These are phyloP conservation scores for Dicycla oo DNA, from an alignment of 2,888 invertebrate species.

Conservation along the genomic window DNA sequence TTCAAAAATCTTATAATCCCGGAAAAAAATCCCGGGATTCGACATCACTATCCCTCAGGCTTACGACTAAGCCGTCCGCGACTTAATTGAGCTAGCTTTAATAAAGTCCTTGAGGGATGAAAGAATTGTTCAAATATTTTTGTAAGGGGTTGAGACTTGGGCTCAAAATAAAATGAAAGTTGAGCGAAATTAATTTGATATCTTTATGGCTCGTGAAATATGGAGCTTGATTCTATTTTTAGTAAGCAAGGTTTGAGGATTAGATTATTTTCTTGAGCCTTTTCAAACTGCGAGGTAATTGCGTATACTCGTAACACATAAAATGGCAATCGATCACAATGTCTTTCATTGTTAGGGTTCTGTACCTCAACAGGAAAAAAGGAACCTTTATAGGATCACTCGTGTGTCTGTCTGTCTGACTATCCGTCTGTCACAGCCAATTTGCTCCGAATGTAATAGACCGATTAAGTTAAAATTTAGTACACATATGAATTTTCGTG, in stretches of 20 bases:
- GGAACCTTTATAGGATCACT: no score
- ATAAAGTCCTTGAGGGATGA: slow-evolving; percentile 64
- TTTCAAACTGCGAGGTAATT: no score
- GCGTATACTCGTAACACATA: no score
- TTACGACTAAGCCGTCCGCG: slow-evolving; percentile 65
- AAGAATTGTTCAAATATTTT: slow-evolving; percentile 64
- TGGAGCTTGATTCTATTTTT: slow-evolving; percentile 30
- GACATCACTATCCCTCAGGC: slow-evolving; percentile 61
- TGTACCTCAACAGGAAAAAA: no score
- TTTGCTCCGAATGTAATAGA: no score
- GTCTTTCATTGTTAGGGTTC: not conserved
- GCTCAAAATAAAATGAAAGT: slow-evolving; percentile 44
- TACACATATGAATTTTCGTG: no score
- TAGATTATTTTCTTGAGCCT: not conserved
- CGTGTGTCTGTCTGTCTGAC: no score
- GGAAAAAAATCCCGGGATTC: slow-evolving; percentile 51
- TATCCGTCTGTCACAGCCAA: no score
- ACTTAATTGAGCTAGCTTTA: slow-evolving; percentile 71
- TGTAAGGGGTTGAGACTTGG: slow-evolving; percentile 46
- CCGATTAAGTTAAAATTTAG: no score
- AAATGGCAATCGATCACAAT: not conserved
- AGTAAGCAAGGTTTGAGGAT: not conserved
- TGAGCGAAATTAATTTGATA: slow-evolving; percentile 53
- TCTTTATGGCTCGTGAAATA: slow-evolving; percentile 34
- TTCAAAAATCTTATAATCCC: slow-evolving; percentile 49